phyloP scores from a whole-genome alignment of 2,113 vertebrate species.

The Potamarius usumacintae region DNA sequence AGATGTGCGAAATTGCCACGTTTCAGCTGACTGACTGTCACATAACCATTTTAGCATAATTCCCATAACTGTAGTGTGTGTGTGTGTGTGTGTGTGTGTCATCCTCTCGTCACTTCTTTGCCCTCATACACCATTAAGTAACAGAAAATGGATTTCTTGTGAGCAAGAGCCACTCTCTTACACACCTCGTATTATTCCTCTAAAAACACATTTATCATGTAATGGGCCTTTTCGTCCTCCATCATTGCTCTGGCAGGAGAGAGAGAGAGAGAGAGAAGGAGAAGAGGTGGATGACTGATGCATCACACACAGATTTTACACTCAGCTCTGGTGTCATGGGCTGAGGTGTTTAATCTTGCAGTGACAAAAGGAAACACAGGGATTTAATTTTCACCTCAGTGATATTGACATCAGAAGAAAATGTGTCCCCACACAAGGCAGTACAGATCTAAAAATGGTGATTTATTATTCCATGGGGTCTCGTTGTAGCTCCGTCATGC shows the following conservation, averaged over 20 bases:
- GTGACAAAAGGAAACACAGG: slow-evolving; percentile 24
- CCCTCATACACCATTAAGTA: neutral
- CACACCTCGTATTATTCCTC: slow-evolving; percentile 13
- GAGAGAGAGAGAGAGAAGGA: neutral
- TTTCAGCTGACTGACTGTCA: neutral
- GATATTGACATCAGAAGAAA: slow-evolving; percentile 20
- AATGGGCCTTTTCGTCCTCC: slow-evolving; percentile 30
- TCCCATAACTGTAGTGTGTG: neutral
- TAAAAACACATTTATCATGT: slow-evolving; percentile 40
- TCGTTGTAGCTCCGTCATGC: no score
- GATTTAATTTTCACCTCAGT: slow-evolving; percentile 47
- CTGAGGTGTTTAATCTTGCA: slow-evolving; percentile 43
- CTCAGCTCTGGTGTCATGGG: slow-evolving; percentile 15
- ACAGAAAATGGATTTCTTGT: slow-evolving; percentile 12
- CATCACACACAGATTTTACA: neutral
- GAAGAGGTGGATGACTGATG: slow-evolving; percentile 3
- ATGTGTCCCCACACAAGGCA: neutral
- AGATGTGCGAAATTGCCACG: neutral
- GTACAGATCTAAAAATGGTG: no score
- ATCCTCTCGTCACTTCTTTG: slow-evolving; percentile 3
- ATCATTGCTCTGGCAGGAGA: slow-evolving; percentile 28
- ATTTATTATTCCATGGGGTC: no score
- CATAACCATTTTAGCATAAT: slow-evolving; percentile 19
- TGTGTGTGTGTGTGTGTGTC: no score
- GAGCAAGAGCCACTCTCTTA: neutral